Evolutionary conservation across 2,113 vertebrate genomes (phyloP).

Genomic region (Uropsilus gracilis): DNA sequence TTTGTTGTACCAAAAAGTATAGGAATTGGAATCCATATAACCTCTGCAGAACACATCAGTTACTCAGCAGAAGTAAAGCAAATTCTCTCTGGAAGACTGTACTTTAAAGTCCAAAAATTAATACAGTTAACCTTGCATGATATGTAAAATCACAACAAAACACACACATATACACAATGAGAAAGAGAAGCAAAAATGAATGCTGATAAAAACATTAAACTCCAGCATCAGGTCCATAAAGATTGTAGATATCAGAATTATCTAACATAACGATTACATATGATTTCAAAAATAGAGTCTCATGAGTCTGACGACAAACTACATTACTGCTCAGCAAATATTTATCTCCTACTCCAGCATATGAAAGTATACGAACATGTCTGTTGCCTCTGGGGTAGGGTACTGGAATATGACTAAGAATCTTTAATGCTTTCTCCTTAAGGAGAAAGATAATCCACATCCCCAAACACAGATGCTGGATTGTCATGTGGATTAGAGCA

Average conservation of each 20-base stretch:
- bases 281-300: background rate
- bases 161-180: background rate
- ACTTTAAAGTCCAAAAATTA: background rate
- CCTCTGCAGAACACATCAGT: background rate
- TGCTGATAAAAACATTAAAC: background rate
- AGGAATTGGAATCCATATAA: background rate
- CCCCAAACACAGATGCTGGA: background rate
- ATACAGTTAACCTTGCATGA: background rate
- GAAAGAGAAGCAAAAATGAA: background rate
- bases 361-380: background rate
- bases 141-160: background rate
- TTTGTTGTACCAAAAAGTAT: background rate
- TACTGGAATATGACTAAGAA: background rate
- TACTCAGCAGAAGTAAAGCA: conserved; percentile 26
- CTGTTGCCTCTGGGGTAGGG: background rate
- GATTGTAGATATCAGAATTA: background rate
- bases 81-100: background rate
- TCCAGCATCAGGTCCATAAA: background rate
- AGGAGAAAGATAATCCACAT: background rate
- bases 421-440: background rate
- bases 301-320: background rate
- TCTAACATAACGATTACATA: background rate
- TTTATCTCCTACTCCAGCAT: background rate
- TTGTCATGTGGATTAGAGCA: background rate
- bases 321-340: background rate